Conservation (phyloP, 2,113 vertebrate genomes). For the Silurus asotus region DNA sequence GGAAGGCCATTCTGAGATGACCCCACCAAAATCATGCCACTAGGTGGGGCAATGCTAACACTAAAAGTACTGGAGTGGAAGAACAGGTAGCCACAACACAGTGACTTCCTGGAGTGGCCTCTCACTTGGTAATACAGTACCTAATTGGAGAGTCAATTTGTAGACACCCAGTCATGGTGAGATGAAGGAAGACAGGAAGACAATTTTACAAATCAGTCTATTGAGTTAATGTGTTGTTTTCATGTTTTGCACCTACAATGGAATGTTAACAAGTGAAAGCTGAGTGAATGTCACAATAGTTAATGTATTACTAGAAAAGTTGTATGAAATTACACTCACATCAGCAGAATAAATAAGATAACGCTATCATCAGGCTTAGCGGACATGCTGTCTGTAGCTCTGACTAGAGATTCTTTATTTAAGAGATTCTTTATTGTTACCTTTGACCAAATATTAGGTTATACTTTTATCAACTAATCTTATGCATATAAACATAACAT, state of each 20-base stretch:
- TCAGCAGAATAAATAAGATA: neutral
- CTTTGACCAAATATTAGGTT: neutral
- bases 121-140: neutral
- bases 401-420: neutral
- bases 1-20: neutral
- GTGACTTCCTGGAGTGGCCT: neutral
- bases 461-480: neutral
- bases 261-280: neutral
- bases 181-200: neutral
- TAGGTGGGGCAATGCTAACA: neutral
- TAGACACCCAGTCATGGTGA: neutral
- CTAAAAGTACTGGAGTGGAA: neutral
- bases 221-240: neutral
- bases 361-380: neutral
- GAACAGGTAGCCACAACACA: neutral
- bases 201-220: neutral
- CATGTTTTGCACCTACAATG: neutral
- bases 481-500: neutral
- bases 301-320: neutral
- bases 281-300: neutral
- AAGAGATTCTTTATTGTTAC: neutral
- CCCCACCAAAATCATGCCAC: neutral
- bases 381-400: neutral
- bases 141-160: neutral
- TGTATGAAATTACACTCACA: neutral